Conservation (phyloP, 2,797 vertebrate genomes). For the Huso huso region DNA sequence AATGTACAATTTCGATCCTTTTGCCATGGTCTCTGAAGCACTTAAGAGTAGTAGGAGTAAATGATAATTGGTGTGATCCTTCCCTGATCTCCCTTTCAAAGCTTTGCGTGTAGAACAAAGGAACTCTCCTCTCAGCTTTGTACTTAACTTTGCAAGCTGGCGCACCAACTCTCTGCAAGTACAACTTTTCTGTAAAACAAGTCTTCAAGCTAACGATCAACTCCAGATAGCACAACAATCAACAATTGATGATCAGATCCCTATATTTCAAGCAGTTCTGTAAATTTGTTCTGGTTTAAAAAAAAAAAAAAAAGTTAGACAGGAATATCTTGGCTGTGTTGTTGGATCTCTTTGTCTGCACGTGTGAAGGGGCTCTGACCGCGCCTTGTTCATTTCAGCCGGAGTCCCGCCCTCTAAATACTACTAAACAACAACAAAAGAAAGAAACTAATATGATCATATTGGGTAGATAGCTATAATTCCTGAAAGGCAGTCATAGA, state of each 20-base stretch:
- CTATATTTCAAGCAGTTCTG: constrained; percentile 20
- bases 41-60: constrained; percentile 13
- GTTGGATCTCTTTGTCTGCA: constrained; percentile 60
- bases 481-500: no score
- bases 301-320: constrained; percentile 52
- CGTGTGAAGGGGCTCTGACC: constrained; percentile 59
- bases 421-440: constrained; percentile 41
- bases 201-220: not conserved
- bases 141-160: constrained; percentile 55
- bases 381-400: constrained; percentile 64
- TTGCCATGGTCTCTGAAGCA: constrained; percentile 18
- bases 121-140: constrained; percentile 49
- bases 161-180: constrained; percentile 53
- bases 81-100: constrained; percentile 45
- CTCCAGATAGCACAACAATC: constrained; percentile 9
- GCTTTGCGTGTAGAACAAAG: constrained; percentile 66
- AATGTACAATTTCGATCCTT: constrained; percentile 36
- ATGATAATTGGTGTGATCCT: constrained; percentile 42
- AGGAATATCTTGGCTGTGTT: constrained; percentile 59
- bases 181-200: constrained; percentile 47
- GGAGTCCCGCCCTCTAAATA: constrained; percentile 59
- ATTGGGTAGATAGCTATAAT: constrained; percentile 11
- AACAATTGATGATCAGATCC: constrained; percentile 41
- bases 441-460: constrained; percentile 14
- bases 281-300: constrained; percentile 32